Conservation (phyloP, 2,797 vertebrate genomes). For the Linurgus olivaceus region DNA sequence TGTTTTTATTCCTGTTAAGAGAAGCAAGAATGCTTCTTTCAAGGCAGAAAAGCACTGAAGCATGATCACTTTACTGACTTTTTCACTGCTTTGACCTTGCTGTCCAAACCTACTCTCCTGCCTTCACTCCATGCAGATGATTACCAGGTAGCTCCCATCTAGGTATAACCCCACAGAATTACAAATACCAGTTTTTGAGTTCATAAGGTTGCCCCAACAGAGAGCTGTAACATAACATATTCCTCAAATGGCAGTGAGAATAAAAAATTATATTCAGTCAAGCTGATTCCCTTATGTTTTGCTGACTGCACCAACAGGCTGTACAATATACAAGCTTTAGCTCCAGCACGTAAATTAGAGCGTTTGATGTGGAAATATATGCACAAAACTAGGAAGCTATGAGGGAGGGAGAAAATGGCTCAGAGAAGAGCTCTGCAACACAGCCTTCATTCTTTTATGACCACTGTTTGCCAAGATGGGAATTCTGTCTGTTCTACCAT, state of each 20-base stretch:
- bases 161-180: background rate
- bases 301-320: constrained; percentile 6
- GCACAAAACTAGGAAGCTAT: constrained; percentile 25
- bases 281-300: background rate
- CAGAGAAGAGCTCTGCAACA: background rate
- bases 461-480: background rate
- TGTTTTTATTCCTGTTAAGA: background rate
- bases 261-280: background rate
- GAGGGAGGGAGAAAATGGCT: background rate
- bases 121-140: background rate
- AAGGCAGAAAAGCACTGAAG: background rate
- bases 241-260: background rate
- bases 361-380: constrained; percentile 7
- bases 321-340: background rate
- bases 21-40: background rate
- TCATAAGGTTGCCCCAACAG: background rate
- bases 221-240: background rate
- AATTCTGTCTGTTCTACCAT: background rate
- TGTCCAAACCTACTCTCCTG: background rate
- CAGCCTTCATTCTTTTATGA: background rate
- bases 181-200: background rate
- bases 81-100: background rate
- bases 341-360: background rate
- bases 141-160: background rate
- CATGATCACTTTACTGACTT: background rate